Evolutionary conservation across 2,797 vertebrate genomes (phyloP), one percentile per base, ranked within the genome.

Genomic region (Phrynocephalus vlangalii): DNA sequence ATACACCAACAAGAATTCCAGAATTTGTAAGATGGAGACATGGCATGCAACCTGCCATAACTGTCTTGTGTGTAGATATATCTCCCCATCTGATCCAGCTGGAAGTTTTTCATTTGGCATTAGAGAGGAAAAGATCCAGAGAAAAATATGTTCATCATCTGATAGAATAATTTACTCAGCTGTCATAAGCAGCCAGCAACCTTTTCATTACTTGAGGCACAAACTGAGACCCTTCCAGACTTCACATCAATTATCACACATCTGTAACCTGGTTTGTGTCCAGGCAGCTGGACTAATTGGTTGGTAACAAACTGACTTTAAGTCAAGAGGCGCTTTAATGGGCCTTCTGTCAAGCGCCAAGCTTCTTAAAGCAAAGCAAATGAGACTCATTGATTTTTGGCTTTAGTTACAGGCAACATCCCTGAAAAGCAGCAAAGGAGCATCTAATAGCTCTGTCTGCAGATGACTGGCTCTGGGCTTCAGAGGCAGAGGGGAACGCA

Each of bases 381-480:
- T 0, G 56, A 82, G 79, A 75, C 18, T 38, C 80, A 78, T 83
- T 78, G 66, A 70, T 87, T 82, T 82, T 26, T 52, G 48, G 63
- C 63, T 38, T 56, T 20, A 68, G 66, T 16, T 6, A 60, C 60
- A 44, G 44, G 7, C 9, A 48, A n/a, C 10, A 38, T 78, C 75
- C 75, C 67, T 68, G 30, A 73, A 52, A 70, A 48, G 60, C 63
- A 52, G 75, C 10, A 7, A 16, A 33, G 44, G n/a, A 24, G 10
- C n/a, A 26, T 13, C 44, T 68, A 33, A 18, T 33, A 33, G 63
- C 63, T 67, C 15, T 44, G 52, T 48, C 44, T 52, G 10, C 22
- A 16, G 76, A 5, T 7, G 82, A 60, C 76, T 24, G 75, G 11
- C 75, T 52, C 84, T 50, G 75, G 33, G 63, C 66, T 63, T 68